Base-by-base conservation (phyloP, 2,797 vertebrate genomes). In the Clarias pachynema region DNA sequence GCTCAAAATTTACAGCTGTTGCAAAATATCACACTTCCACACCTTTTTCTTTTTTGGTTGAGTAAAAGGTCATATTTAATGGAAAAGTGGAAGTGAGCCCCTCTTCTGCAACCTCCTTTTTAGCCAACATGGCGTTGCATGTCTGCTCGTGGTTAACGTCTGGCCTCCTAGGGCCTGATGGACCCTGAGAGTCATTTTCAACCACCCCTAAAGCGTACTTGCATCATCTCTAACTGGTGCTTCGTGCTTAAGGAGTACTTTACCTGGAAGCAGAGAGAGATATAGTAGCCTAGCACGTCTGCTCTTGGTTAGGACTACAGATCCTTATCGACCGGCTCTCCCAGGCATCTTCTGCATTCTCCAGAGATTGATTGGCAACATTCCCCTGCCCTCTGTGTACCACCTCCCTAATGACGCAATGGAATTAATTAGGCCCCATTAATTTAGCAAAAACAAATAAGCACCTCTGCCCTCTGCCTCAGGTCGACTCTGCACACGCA, bases 361-460 rank as follows among this genome's bases (percentile, higher is more conserved):
- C 68, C 89, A 82, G 92, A 85, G 93, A 94, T 93, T 93, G 94
- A 96, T 95, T 92, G 88, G 92, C 92, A 91, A 93, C 94, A 94
- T 94, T 95, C 93, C 90, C 79, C 69, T 66, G 40, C 90, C 89
- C 90, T 90, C 90, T 49, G 78, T 9, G 60, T 40, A 93, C 90
- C 89, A 66, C 89, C 85, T 87, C 79, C 81, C 53, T 94, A 94
- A 94, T 93, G 94, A 96, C 94, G 95, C 94, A 94, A 94, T 94
- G 94, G 95, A 94, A 95, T 94, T 94, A 96, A 96, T 95, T 95
- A 96, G 95, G 91, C 91, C 88, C 93, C 95, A 96, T 95, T 96
- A 95, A 96, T 96, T 95, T 95, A 92, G 77, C 90, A 94, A 94
- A 96, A 95, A 95, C 94, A 95, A 96, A 96, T 94, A 96, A 95